phyloP scores from a whole-genome alignment of 2,888 invertebrate species.

The Erpobdella octoculata region DNA sequence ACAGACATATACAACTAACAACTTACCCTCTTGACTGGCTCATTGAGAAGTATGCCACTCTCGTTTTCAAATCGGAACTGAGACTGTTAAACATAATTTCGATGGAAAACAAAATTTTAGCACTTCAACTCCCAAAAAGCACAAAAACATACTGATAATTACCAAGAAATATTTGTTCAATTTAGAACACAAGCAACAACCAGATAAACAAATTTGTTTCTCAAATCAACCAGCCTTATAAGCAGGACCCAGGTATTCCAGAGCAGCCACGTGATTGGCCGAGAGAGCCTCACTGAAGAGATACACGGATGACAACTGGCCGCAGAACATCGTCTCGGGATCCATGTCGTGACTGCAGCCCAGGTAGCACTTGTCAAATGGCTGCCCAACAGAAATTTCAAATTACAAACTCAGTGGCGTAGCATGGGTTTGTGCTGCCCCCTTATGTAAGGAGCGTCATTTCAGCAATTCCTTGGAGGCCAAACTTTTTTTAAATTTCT shows the following conservation, averaged over 20 bases:
- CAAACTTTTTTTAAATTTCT: too few species aligned
- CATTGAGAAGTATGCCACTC: conserved; percentile 56
- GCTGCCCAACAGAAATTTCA: too few species aligned
- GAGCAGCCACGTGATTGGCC: conserved; percentile 94
- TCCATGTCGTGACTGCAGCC: conserved; percentile 93
- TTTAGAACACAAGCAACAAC: neutral
- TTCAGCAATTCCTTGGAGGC: too few species aligned
- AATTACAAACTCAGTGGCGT: too few species aligned
- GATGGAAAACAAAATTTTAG: too few species aligned
- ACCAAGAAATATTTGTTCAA: neutral
- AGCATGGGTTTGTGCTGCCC: too few species aligned
- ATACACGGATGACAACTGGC: conserved; percentile 82
- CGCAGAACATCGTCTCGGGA: conserved; percentile 93
- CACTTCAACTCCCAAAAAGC: too few species aligned
- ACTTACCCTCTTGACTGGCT: conserved; percentile 32
- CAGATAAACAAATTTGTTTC: neutral
- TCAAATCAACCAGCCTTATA: conserved; percentile 74
- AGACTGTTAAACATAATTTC: conserved; percentile 63
- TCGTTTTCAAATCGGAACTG: conserved; percentile 99
- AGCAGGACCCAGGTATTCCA: conserved; percentile 93
- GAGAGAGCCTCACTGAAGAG: conserved; percentile 93
- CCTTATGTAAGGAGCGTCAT: too few species aligned
- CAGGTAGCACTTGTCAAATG: conserved; percentile 98
- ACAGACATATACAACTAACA: neutral
- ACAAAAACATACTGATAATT: neutral